These are phyloP conservation scores for Chrysodeixis includens DNA, from an alignment of 2,888 invertebrate species.

Conservation along the genomic window DNA sequence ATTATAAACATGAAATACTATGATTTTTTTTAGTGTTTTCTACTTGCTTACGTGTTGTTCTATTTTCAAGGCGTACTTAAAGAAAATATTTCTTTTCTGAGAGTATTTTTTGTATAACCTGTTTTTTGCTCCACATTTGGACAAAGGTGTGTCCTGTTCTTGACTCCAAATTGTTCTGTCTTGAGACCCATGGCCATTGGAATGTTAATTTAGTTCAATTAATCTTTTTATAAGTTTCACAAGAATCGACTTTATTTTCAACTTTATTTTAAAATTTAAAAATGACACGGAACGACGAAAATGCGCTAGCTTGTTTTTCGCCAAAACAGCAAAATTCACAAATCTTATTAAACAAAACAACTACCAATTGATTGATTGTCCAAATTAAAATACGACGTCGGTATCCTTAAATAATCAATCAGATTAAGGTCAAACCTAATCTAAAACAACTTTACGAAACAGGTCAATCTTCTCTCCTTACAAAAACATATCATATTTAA, in stretches of 20 bases:
- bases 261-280: no score
- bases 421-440: background rate
- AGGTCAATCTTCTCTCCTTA: background rate
- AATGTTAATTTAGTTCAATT: no score
- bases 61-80: background rate
- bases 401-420: background rate
- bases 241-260: no score
- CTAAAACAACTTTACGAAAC: background rate
- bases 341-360: background rate
- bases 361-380: background rate
- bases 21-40: constrained; percentile 17
- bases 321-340: no score
- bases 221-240: no score
- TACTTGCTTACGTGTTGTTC: background rate
- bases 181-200: no score
- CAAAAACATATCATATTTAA: constrained; percentile 24
- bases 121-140: background rate
- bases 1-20: constrained; percentile 68
- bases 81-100: background rate
- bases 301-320: no score
- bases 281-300: no score
- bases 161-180: no score
- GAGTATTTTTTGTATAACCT: background rate
- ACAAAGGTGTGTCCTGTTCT: no score
- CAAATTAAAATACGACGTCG: background rate